Evolutionary conservation across 1,140 invertebrate species (phyloP), one percentile per base, ranked within the genome.

Genomic region (Rhopalosiphum padi): DNA sequence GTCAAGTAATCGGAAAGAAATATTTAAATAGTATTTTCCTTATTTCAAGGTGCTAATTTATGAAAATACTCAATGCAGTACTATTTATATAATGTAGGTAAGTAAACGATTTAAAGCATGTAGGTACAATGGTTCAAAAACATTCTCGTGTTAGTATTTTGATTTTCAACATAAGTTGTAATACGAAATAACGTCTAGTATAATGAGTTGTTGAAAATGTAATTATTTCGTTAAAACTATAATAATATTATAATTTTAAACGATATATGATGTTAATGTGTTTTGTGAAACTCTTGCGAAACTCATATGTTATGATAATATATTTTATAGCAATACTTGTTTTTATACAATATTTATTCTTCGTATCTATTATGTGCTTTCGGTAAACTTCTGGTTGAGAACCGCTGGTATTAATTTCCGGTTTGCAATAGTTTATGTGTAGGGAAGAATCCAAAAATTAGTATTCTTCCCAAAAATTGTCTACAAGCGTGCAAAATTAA

Each of bases 101-200:
- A 85, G 30, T 77, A 30, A 85, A 43, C 15, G 0, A 9, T 9
- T 85, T 85, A 85, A 2, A 85, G 43, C 3, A 1, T 9, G 23
- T 41, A 41, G 3, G 41, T n/a, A n/a, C 11, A n/a, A n/a, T 77
- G 60, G 30, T 41, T 43, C 3, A 25, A 87, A 48, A 46, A 11
- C 18, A 48, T 8, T 51, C 18, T 87, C 11, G 11, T 48, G 30
- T 87, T 48, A 46, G 11, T n/a, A 87, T n/a, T 87, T 87, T 21
- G 9, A 87, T 87, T 48, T 87, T 87, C 43, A 87, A n/a, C 85
- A 87, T 48, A n/a, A 87, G 85, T 87, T 87, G 43, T 87, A 48
- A 46, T 7, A 87, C 11, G 6, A 87, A 87, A 15, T 30, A 37
- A 46, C 43, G 18, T 48, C 43, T 43, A 43, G 83, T 85, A 85